Conservation (phyloP, 1,140 invertebrate genomes). For the Drosophila parvula region DNA sequence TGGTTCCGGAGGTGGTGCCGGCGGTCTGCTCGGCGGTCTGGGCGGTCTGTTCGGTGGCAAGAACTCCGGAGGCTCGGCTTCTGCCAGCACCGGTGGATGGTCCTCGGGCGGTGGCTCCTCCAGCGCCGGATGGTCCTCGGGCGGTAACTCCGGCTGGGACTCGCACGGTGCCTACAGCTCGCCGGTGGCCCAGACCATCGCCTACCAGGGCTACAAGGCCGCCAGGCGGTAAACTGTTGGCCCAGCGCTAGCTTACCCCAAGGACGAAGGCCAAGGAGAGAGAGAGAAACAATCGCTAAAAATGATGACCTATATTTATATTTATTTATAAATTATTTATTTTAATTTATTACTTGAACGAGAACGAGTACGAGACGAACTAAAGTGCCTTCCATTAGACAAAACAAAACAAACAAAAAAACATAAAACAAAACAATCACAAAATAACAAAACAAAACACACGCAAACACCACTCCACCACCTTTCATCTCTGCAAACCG, state of each 20-base stretch:
- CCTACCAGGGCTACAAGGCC: constrained; percentile 84
- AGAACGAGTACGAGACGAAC: constrained; percentile 70
- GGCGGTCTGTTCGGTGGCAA: constrained; percentile 80
- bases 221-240: constrained; percentile 72
- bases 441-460: constrained; percentile 39
- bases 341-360: constrained; percentile 83
- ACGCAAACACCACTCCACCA: constrained; percentile 53
- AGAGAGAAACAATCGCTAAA: constrained; percentile 75
- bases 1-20: constrained; percentile 64
- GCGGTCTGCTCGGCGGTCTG: constrained; percentile 78
- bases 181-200: constrained; percentile 84
- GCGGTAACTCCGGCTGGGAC: constrained; percentile 78
- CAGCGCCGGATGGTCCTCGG: constrained; percentile 69
- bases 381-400: constrained; percentile 73
- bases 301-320: constrained; percentile 81
- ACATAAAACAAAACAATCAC: constrained; percentile 43
- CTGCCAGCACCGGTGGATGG: constrained; percentile 75
- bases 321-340: constrained; percentile 83
- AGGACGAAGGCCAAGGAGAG: constrained; percentile 41
- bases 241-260: constrained; percentile 13
- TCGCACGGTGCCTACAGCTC: constrained; percentile 84
- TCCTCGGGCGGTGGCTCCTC: constrained; percentile 75
- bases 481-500: constrained; percentile 56
- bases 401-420: constrained; percentile 29
- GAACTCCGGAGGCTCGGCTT: constrained; percentile 65